Base-by-base conservation (phyloP, 2,113 vertebrate species). In the Corynorhinus townsendii region DNA sequence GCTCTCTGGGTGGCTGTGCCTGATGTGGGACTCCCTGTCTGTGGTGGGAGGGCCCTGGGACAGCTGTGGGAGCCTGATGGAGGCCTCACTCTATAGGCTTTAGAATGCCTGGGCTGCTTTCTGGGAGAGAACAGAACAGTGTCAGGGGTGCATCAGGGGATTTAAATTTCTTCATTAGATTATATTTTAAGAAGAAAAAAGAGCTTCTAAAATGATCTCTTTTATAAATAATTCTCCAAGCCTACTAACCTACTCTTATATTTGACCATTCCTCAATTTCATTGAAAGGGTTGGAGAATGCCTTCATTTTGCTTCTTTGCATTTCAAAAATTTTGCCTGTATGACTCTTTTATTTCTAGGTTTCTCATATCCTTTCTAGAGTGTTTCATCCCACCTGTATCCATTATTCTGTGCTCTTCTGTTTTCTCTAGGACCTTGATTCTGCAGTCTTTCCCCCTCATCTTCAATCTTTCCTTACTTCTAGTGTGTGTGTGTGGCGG, bases 21-120 rank as follows among this genome's bases (percentile, higher is more conserved):
- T 98, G 96, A 99, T 99, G 98, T 99, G 99, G 97, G 99, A 99
- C 98, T 99, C 99, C 97, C 99, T 99, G 98, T 99, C 99, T 97
- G 98, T 99, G 97, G 98, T 90, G 76, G 11, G 96, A 89, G 97
- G 95, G 11, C 28, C 96, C 86, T 28, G 96, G 54, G 97, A 73
- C 28, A 96, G 82, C 97, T 86, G 80, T 71, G 89, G 77, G 56
- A 73, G 22, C 33, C 52, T 24, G 80, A 95, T 15, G 62, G 75
- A 71, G n/a, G 15, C 7, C 45, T 71, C 11, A 45, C 7, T 30
- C 5, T 22, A 47, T 15, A 56, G 0, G 30, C 62, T 79, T 66
- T 38, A 54, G 59, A 71, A 71, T 28, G 30, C 30, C 10, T 0
- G 3, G 12, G 43, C 17, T 40, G 15, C 52, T 6, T 5, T 11